Evolutionary conservation across 2,797 vertebrate genomes (phyloP), one percentile per base, ranked within the genome.

Genomic region (Tauraco hartlaubi): DNA sequence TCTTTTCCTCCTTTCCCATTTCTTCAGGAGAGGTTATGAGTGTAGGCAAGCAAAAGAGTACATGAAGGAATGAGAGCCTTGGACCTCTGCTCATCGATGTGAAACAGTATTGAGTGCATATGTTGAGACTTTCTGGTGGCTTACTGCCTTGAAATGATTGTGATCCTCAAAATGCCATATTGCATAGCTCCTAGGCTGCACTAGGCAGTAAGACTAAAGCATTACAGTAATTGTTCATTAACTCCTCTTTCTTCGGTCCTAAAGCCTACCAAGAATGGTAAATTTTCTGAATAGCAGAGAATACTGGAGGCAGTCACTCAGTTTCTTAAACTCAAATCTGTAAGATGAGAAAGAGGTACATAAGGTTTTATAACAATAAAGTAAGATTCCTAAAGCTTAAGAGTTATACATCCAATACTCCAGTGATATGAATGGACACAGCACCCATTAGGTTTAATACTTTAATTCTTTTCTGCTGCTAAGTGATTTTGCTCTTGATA

Each of bases 61-160:
- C 25, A 17, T 0, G 0, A 55, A 43, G 33, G 81, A 88, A 25
- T 17, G 29, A 58, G 61, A 59, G 16, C 3, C 0, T 7, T 79
- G 55, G 33, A 15, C 39, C 44, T 64, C 43, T 88, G 51, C 39
- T 76, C 37, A 18, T 46, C 39, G 26, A 4, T 14, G 25, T 33
- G 48, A 66, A 71, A 52, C 15, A n/a, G 14, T 21, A 31, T 3
- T 55, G 43, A 67, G 25, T n/a, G 39, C 25, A 2, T 43, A 8
- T 13, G 49, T 59, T 63, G 74, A 76, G 16, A 62, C 29, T 14
- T 75, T 54, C 9, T 66, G 41, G 31, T 31, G 12, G 5, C 29
- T 91, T 52, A 44, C 22, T 63, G 63, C 33, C 87, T 61, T 89
- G 61, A 71, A 85, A 80, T 82, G 25, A 43, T 21, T 83, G 41